Evolutionary conservation across 2,888 invertebrate species (phyloP).

Genomic region (Agrochola lychnidis): DNA sequence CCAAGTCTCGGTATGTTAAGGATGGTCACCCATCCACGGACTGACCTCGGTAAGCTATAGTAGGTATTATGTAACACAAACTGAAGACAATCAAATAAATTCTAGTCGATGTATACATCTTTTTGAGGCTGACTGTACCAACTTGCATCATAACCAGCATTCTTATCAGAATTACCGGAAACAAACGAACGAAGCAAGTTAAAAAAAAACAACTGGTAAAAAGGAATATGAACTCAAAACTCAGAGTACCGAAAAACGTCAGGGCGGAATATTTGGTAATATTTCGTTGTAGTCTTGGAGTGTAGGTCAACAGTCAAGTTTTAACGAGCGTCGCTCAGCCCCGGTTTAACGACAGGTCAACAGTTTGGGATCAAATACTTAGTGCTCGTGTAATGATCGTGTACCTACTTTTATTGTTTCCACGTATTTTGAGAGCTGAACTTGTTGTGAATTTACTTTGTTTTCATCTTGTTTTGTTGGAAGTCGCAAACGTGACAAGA

Average conservation of each 20-base stretch:
- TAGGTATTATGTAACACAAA: too few species aligned
- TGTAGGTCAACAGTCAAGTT: constrained; percentile 39
- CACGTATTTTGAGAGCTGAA: constrained; percentile 2
- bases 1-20: too few species aligned
- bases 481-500: not conserved
- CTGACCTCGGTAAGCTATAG: too few species aligned
- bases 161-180: not conserved
- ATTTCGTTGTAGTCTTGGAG: constrained; percentile 23
- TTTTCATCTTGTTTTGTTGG: constrained; percentile 3
- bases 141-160: not conserved
- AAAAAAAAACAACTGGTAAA: not conserved
- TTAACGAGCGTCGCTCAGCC: constrained; percentile 52
- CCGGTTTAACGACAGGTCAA: constrained; percentile 53
- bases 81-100: not conserved
- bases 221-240: not conserved
- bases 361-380: constrained; percentile 41
- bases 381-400: constrained; percentile 41
- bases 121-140: not conserved
- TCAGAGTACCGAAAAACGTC: not conserved
- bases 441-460: constrained; percentile 25
- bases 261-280: constrained; percentile 22
- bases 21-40: too few species aligned
- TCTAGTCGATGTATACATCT: not conserved
- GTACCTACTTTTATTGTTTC: constrained; percentile 40
- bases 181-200: too few species aligned